These are phyloP conservation scores for Anomalospiza imberbis DNA, from an alignment of 2,797 vertebrate genomes.

Conservation along the genomic window DNA sequence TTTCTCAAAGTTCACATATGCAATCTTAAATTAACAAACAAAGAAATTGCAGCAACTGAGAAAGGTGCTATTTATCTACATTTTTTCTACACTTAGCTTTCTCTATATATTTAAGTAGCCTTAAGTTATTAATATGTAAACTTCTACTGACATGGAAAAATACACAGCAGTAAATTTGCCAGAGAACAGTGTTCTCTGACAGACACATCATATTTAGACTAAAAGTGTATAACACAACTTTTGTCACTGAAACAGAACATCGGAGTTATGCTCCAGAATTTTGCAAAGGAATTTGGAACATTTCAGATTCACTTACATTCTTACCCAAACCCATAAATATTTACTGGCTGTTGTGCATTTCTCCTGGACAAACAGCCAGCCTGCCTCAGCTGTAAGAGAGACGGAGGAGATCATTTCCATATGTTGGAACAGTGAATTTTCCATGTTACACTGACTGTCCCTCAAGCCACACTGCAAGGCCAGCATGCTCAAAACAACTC, in stretches of 20 bases:
- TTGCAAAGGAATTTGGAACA: not conserved
- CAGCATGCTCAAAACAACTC: not conserved
- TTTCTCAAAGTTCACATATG: not conserved
- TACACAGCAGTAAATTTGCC: not conserved
- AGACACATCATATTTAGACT: not conserved
- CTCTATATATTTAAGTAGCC: not conserved
- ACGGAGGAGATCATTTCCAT: not conserved
- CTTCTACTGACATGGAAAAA: not conserved
- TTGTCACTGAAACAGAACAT: not conserved
- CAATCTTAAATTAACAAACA: not conserved
- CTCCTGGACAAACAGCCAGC: not conserved
- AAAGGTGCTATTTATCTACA: not conserved
- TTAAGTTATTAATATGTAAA: not conserved
- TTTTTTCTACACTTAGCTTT: not conserved
- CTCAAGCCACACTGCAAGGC: not conserved
- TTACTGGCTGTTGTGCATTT: not conserved
- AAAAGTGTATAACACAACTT: accelerated
- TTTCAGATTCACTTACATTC: not conserved
- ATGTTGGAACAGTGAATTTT: not conserved
- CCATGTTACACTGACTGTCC: not conserved
- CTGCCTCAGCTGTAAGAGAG: not conserved
- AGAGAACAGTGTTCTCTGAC: not conserved
- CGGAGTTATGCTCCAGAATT: not conserved
- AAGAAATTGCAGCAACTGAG: not conserved
- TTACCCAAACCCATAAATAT: not conserved